Base-by-base conservation (phyloP, 2,797 vertebrate species). In the Discoglossus pictus region DNA sequence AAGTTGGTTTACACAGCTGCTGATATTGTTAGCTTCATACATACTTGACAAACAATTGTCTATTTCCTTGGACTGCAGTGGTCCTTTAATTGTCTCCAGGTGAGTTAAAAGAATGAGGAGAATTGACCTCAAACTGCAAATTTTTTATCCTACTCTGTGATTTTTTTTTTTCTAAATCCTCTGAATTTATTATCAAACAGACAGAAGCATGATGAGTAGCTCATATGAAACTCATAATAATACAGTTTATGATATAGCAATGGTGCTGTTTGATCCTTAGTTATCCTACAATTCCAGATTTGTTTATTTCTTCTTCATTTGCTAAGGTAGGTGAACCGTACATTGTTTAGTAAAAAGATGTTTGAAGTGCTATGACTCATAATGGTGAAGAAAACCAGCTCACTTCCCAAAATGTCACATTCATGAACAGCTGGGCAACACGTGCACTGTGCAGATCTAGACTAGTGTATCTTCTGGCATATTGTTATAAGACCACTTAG, bases 281-380 rank as follows among this genome's bases (percentile, higher is more conserved):
- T 61, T 70, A 70, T 70, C 59, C 59, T 63, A 70, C 67, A 70
- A 70, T 70, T 51, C 2, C 42, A 62, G 59, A 56, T 62, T 70
- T 70, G 67, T 70, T 70, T 70, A 70, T 70, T 70, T 70, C 51
- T 56, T 16, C 42, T 36, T 48, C 55, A 63, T 40, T 70, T 70
- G 59, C 56, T 62, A 71, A 71, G 68, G 60, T 71, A 63, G 64
- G 60, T 71, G 68, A 71, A 64, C 44, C 21, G 43, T 64, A 50
- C 43, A 52, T 58, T 71, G 68, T 71, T 56, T 58, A 43, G 68
- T 39, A 36, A 50, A 51, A 42, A 15, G 24, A 42, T 55, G 35
- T 71, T 71, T 71, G 60, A 71, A 71, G 68, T 71, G 39, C 60
- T 25, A 43, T 71, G 68, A 71, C 43, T 71, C 68, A 63, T 71